These are phyloP conservation scores for Drosophila meridionalis DNA, from an alignment of 2,888 invertebrate species.

Conservation along the genomic window DNA sequence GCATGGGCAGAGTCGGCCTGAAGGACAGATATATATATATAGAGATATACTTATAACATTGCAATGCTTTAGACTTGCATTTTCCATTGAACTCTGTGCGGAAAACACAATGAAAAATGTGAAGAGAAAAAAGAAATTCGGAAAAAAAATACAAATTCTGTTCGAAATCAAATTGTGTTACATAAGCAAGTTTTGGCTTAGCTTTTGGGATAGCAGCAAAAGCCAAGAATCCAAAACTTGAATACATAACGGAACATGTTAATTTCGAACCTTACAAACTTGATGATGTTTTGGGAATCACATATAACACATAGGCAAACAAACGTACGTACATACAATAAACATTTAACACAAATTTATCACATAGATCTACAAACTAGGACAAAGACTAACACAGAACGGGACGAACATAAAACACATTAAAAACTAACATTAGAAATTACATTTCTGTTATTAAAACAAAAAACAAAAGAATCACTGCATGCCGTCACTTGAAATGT, in stretches of 20 bases:
- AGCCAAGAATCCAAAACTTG: conserved; percentile 29
- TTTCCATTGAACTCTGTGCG: conserved; percentile 49
- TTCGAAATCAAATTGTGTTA: conserved; percentile 21
- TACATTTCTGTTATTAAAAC: conserved; percentile 26
- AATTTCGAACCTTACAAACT: conserved; percentile 17
- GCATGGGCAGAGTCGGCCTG: conserved; percentile 61
- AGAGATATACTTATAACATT: conserved; percentile 52
- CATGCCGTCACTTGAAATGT: conserved; percentile 48
- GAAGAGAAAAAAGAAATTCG: conserved; percentile 18
- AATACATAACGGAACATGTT: conserved; percentile 13
- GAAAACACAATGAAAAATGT: conserved; percentile 45
- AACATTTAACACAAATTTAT: conserved; percentile 48
- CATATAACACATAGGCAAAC: conserved; percentile 23
- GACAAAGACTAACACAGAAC: conserved; percentile 48
- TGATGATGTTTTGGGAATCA: conserved; percentile 9
- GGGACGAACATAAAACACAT: conserved; percentile 62
- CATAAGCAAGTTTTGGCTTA: conserved; percentile 9
- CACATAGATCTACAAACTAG: conserved; percentile 30
- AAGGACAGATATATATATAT: conserved; percentile 25
- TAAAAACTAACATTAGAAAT: conserved; percentile 53
- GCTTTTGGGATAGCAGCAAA: conserved; percentile 70
- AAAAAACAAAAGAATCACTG: conserved; percentile 52
- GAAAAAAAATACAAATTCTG: background rate
- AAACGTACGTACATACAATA: conserved; percentile 29
- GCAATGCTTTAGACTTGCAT: conserved; percentile 54